Evolutionary conservation across 1,140 invertebrate genomes (phyloP), one percentile per base, ranked within the genome.

Genomic region (Leptestheria dahalacensis): DNA sequence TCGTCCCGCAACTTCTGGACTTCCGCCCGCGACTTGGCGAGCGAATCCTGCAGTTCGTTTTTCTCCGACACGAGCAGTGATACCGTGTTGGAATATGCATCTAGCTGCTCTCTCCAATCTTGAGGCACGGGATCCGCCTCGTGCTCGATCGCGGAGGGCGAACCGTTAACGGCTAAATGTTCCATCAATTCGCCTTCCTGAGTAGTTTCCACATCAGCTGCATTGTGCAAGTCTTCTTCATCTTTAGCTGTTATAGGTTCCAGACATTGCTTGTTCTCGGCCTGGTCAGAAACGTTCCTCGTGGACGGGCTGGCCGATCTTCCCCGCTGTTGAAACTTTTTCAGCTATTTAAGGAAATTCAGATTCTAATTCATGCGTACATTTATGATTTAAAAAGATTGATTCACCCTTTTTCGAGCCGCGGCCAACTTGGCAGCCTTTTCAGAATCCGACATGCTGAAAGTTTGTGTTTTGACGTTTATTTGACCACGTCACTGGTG

Each of bases 351-450:
- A 15, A 24, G 4, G 25, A 48, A 15, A 21, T 24, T n/a, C 11
- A 49, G 24, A 48, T 24, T 23, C 3, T 49, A 24, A 20, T 48
- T 49, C n/a, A 23, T 21, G 10, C 18, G 18, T 21, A 59, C 46
- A 25, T 21, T 18, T 23, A n/a, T 48, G 24, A 25, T n/a, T 2
- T 52, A n/a, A n/a, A n/a, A n/a, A n/a, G 21, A 6, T 6, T 2
- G 18, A 9, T 15, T n/a, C 52, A 60, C 58, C 33, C 52, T 60
- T 60, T 46, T 60, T 6, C 48, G 47, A 3, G 58, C 58, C 11
- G 58, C 58, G 11, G 58, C 58, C 20, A 60, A 21, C n/a, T 60
- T 60, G 50, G 49, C 58, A n/a, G 48, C 53, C 26, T 55, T 55
- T 20, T 29, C 33, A 20, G 53, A 26, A 55, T 55, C 53, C 53